These are phyloP conservation scores for Drosophila pseudotakahashii DNA, from an alignment of 2,888 invertebrate species.

Conservation along the genomic window DNA sequence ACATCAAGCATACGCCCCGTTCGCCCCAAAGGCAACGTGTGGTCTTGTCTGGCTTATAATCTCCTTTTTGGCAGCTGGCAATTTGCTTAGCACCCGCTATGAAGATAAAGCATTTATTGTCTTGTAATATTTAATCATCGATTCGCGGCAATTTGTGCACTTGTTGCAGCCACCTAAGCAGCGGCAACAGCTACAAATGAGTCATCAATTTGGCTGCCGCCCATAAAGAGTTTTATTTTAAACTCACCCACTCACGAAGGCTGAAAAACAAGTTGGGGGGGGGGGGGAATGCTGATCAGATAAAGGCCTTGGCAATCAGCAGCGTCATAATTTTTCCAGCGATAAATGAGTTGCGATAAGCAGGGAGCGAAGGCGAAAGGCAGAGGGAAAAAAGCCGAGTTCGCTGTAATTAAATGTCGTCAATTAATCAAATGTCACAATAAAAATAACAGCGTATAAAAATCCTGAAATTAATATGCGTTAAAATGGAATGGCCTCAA, in stretches of 20 bases:
- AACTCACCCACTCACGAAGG: constrained; percentile 62
- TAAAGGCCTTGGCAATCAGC: constrained; percentile 74
- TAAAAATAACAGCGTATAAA: constrained; percentile 79
- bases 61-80: constrained; percentile 66
- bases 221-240: constrained; percentile 53
- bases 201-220: constrained; percentile 62
- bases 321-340: constrained; percentile 82
- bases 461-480: constrained; percentile 81
- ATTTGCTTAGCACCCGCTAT: constrained; percentile 73
- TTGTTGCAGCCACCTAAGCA: constrained; percentile 57
- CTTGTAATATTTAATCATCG: constrained; percentile 74
- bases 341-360: constrained; percentile 83
- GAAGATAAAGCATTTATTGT: constrained; percentile 76
- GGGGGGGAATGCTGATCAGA: constrained; percentile 60
- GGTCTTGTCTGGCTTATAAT: constrained; percentile 64
- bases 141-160: constrained; percentile 58
- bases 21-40: constrained; percentile 14
- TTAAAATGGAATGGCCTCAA: constrained; percentile 78
- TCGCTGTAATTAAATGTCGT: constrained; percentile 84
- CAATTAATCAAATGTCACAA: constrained; percentile 84
- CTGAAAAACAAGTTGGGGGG: not conserved
- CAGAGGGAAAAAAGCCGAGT: constrained; percentile 30
- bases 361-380: constrained; percentile 49
- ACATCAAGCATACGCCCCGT: constrained; percentile 31
- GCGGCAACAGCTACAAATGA: constrained; percentile 54